A percentile compares a stretch with the other conserved stretches of the same genome.
Evolutionary conservation across 2,888 invertebrate species (phyloP).

Genomic region (Xanthia togata): DNA sequence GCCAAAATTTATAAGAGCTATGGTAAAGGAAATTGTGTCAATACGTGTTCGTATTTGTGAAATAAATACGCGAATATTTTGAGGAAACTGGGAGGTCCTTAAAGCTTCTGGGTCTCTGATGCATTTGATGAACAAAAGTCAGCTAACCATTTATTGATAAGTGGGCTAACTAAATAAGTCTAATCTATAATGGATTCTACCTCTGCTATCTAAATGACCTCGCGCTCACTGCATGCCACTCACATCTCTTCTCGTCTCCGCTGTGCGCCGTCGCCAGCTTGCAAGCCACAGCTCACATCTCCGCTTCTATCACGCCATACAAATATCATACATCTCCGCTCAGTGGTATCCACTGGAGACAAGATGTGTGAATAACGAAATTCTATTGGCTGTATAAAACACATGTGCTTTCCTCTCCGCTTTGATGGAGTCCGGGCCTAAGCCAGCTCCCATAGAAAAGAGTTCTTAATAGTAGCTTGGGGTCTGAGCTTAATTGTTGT

Average conservation of each 20-base stretch:
- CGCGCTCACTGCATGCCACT: no score
- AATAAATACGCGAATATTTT: conserved; percentile 12
- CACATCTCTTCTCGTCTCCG: no score
- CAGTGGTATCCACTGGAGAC: no score
- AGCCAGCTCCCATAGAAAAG: not conserved
- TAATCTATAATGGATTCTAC: not conserved
- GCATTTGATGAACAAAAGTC: not conserved
- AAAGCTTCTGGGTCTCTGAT: not conserved
- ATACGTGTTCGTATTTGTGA: conserved; percentile 60
- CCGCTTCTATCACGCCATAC: no score
- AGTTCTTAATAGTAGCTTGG: not conserved
- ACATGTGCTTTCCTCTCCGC: no score
- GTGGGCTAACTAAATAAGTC: not conserved
- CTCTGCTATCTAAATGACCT: not conserved
- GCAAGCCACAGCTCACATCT: no score
- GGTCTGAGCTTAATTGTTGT: not conserved
- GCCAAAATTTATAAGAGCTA: conserved; percentile 56
- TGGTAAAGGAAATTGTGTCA: conserved; percentile 65
- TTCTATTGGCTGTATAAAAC: no score
- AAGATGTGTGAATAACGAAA: no score
- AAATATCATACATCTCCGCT: no score
- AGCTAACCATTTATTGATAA: not conserved
- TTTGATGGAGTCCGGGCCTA: not conserved
- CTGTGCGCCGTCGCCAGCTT: no score
- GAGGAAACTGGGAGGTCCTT: not conserved